A percentile compares a stretch with the other conserved stretches of the same genome.
Conservation (phyloP, 2,113 vertebrate genomes). For the Engraulis encrasicolus region DNA sequence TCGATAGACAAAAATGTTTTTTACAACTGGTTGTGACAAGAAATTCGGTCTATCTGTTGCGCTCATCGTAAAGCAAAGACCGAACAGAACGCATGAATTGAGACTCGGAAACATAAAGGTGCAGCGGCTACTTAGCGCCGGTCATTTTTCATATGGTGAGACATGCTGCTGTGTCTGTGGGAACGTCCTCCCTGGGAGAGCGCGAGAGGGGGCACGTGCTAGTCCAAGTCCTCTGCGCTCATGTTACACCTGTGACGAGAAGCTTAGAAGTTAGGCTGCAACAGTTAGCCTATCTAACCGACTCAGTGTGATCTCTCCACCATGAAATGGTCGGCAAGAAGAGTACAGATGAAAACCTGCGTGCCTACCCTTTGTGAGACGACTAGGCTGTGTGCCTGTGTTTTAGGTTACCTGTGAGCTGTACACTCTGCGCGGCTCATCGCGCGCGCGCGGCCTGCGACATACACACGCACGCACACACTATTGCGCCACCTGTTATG, state of each 20-base stretch:
- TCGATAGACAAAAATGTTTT: constrained; percentile 88
- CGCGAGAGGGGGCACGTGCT: not conserved
- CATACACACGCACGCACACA: not conserved
- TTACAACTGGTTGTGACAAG: constrained; percentile 88
- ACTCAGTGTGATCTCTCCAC: not conserved
- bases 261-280: not conserved
- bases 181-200: not conserved
- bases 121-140: not conserved
- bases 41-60: constrained; percentile 76
- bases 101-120: not conserved
- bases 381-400: not conserved
- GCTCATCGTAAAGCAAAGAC: constrained; percentile 59
- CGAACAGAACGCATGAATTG: not conserved
- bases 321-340: not conserved
- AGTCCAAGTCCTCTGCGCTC: not conserved
- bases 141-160: not conserved
- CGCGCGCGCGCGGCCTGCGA: not conserved
- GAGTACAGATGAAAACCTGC: not conserved
- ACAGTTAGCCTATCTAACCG: not conserved
- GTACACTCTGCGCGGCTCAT: not conserved
- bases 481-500: not conserved
- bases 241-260: constrained; percentile 9
- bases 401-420: not conserved
- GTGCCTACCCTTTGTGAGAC: not conserved
- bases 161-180: not conserved